phyloP scores from a whole-genome alignment of 2,797 vertebrate genomes.

The Mastacembelus armatus region DNA sequence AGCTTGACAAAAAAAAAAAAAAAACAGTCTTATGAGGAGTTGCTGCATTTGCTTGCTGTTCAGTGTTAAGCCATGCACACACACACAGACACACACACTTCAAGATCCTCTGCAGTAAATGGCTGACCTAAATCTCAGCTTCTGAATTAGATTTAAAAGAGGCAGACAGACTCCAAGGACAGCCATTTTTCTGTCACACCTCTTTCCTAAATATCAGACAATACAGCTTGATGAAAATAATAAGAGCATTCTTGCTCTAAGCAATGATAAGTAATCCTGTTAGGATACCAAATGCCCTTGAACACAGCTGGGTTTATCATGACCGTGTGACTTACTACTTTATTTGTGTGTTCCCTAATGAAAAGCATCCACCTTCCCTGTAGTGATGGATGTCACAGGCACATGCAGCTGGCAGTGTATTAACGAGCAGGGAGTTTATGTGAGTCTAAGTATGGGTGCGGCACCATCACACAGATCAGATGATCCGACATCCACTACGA shows the following conservation, averaged over 20 bases:
- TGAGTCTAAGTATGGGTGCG: slow-evolving; percentile 4
- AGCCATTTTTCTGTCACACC: slow-evolving; percentile 10
- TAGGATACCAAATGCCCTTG: slow-evolving; percentile 11
- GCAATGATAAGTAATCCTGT: slow-evolving; percentile 9
- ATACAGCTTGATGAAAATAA: slow-evolving; percentile 1
- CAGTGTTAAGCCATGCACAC: slow-evolving; percentile 49
- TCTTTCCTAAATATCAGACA: slow-evolving; percentile 28
- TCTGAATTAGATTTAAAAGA: slow-evolving; percentile 70
- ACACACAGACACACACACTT: slow-evolving; percentile 35
- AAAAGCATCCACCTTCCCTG: background rate
- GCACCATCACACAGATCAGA: slow-evolving; percentile 18
- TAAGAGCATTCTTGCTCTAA: background rate
- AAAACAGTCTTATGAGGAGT: slow-evolving; percentile 52
- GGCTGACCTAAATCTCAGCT: slow-evolving; percentile 82
- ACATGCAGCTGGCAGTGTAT: slow-evolving; percentile 35
- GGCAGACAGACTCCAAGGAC: slow-evolving; percentile 26
- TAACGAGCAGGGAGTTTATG: slow-evolving; percentile 25
- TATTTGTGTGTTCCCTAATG: background rate
- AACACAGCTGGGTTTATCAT: slow-evolving; percentile 17
- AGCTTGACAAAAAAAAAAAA: slow-evolving; percentile 63
- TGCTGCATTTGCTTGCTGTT: slow-evolving; percentile 58
- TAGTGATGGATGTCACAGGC: slow-evolving; percentile 18
- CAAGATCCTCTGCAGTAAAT: slow-evolving; percentile 77
- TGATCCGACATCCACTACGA: slow-evolving; percentile 13
- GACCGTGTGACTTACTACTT: slow-evolving; percentile 11